A percentile compares a stretch with the other conserved stretches of the same genome.
Evolutionary conservation across 2,113 vertebrate species (phyloP).

Genomic region (Melanotaenia duboulayi): DNA sequence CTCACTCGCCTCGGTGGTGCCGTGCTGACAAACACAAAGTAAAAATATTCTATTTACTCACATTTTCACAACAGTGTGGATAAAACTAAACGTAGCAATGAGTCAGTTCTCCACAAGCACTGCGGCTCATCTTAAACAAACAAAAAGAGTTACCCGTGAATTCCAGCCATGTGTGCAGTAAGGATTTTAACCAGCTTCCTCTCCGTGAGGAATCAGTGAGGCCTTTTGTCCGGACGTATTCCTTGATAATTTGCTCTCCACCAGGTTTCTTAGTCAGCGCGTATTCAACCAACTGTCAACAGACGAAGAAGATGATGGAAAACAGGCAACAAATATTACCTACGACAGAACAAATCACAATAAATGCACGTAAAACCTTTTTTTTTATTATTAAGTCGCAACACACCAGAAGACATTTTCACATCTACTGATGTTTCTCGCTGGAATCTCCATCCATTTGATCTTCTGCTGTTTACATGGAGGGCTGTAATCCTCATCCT

Average conservation of each 20-base stretch:
- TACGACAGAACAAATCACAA: too few species aligned
- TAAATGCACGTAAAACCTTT: too few species aligned
- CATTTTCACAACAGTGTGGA: neutral
- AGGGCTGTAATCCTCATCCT: neutral
- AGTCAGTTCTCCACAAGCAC: neutral
- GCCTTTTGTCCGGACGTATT: neutral
- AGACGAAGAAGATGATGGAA: neutral
- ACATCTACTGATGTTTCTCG: neutral
- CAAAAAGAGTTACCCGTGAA: conserved; percentile 8
- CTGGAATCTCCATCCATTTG: neutral
- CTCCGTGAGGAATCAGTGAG: neutral
- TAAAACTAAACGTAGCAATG: too few species aligned
- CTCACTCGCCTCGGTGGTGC: too few species aligned
- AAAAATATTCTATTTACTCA: neutral
- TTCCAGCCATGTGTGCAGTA: neutral
- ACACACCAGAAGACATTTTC: neutral
- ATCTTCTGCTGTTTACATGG: neutral
- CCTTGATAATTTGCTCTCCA: neutral
- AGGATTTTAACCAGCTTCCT: conserved; percentile 1
- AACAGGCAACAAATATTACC: neutral
- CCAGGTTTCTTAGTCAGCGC: conserved; percentile 1
- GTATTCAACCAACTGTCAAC: conserved; percentile 1
- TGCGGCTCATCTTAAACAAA: neutral
- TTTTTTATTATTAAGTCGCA: neutral
- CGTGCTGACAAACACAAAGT: too few species aligned